Evolutionary conservation across 2,888 invertebrate genomes (phyloP).

Genomic region (Eupithecia abbreviata): DNA sequence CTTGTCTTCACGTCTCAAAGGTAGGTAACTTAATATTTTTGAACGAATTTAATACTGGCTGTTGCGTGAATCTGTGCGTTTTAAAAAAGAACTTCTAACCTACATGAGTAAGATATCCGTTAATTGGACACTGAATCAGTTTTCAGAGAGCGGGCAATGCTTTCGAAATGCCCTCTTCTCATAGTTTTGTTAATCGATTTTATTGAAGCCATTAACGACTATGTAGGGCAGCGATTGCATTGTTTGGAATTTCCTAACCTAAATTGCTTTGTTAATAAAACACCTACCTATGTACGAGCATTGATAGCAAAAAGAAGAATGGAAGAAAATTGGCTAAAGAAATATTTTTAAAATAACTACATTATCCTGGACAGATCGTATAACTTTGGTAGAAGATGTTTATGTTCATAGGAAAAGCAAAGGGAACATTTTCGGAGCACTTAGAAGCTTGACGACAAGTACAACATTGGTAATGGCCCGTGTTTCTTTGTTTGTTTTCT

Average conservation of each 20-base stretch:
- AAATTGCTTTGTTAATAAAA: background rate
- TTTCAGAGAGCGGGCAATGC: constrained; percentile 34
- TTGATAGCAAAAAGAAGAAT: background rate
- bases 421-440: background rate
- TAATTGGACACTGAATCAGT: constrained; percentile 30
- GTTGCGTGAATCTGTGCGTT: background rate
- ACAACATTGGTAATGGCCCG: background rate
- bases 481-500: constrained; percentile 2
- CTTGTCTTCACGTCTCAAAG: background rate
- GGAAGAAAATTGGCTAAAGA: background rate
- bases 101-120: background rate
- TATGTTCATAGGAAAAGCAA: background rate
- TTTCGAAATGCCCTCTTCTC: constrained; percentile 49
- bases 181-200: constrained; percentile 54
- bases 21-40: background rate
- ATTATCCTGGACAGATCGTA: background rate
- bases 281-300: background rate
- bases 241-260: constrained; percentile 31
- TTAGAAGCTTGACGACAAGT: background rate
- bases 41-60: background rate
- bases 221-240: constrained; percentile 52
- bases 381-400: background rate
- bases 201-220: constrained; percentile 60
- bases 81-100: background rate
- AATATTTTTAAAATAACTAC: background rate